These are phyloP conservation scores for Agrypnia vestita DNA, from an alignment of 1,140 invertebrate genomes.

Conservation along the genomic window DNA sequence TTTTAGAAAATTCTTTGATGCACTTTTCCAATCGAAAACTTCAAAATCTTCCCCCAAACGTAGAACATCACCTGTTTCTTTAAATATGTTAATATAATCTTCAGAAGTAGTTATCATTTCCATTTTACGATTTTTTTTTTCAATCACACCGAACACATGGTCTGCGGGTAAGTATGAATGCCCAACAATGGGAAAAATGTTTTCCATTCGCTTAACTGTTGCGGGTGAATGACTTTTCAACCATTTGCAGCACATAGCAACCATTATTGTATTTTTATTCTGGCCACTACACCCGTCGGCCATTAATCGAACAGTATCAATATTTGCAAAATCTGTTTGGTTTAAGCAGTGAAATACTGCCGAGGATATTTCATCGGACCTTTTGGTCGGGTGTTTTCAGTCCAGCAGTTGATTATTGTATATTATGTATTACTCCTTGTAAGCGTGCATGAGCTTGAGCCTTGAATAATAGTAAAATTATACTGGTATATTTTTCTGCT, in stretches of 20 bases:
- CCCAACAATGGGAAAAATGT: not conserved
- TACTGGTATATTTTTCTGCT: not conserved
- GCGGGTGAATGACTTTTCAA: not conserved
- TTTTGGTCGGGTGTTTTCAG: slow-evolving; percentile 8
- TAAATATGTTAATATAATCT: not conserved
- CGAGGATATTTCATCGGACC: slow-evolving; percentile 9
- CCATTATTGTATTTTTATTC: slow-evolving; percentile 17
- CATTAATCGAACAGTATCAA: slow-evolving; percentile 14
- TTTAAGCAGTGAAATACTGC: not conserved
- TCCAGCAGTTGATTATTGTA: slow-evolving; percentile 7
- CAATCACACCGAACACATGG: slow-evolving; percentile 2
- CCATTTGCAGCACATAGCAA: not conserved
- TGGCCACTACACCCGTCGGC: slow-evolving; percentile 23
- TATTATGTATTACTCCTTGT: not conserved
- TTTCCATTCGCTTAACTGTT: not conserved
- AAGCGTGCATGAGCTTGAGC: not conserved
- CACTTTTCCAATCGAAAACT: slow-evolving; percentile 1
- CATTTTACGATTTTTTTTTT: slow-evolving; percentile 7
- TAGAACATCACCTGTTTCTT: not conserved
- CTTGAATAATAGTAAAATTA: slow-evolving; percentile 21
- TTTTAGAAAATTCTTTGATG: not conserved
- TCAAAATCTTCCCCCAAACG: not conserved
- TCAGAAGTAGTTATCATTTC: not conserved
- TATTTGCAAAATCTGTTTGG: not conserved
- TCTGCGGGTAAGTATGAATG: slow-evolving; percentile 9